These are phyloP conservation scores for Porites cylindrica DNA, from an alignment of 92 coral and sea anemone species.

Conservation along the genomic window DNA sequence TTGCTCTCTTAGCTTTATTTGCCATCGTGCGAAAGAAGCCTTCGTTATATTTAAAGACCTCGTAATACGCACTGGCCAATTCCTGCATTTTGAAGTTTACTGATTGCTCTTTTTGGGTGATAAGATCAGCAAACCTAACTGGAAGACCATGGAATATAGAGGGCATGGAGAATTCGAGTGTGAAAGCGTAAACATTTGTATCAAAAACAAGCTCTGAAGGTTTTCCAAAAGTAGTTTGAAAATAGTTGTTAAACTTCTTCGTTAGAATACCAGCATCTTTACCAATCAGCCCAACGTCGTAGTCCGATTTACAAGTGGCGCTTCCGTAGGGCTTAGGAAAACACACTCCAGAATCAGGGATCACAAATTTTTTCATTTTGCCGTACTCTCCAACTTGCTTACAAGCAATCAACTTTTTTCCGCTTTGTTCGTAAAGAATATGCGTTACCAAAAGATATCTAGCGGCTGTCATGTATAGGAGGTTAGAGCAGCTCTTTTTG, in stretches of 20 bases:
- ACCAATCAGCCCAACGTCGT: slow-evolving; percentile 84
- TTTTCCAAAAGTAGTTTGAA: slow-evolving; percentile 57
- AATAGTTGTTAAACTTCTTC: slow-evolving; percentile 67
- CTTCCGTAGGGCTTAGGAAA: slow-evolving; percentile 57
- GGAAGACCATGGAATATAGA: slow-evolving; percentile 54
- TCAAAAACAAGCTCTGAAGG: slow-evolving; percentile 78
- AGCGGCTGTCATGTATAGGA: too few relatives aligned
- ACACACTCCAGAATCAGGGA: slow-evolving; percentile 61
- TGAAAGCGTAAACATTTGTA: slow-evolving; percentile 85
- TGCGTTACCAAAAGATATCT: too few relatives aligned
- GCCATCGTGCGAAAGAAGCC: slow-evolving; percentile 35
- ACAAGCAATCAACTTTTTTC: slow-evolving; percentile 53
- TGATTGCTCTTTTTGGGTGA: slow-evolving; percentile 15
- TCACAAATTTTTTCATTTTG: not conserved
- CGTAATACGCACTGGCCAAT: slow-evolving; percentile 69
- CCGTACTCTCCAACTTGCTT: not conserved
- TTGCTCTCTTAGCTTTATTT: slow-evolving; percentile 7
- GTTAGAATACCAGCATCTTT: slow-evolving; percentile 70
- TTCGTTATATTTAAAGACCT: slow-evolving; percentile 69
- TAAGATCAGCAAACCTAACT: slow-evolving; percentile 26
- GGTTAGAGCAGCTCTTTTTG: too few relatives aligned
- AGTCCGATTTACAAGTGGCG: slow-evolving; percentile 82
- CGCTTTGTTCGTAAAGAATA: slow-evolving; percentile 15
- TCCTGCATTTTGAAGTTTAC: slow-evolving; percentile 63
- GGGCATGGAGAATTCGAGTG: slow-evolving; percentile 84